Conservation (phyloP, 1,140 invertebrate species). For the Euwallacea similis region DNA sequence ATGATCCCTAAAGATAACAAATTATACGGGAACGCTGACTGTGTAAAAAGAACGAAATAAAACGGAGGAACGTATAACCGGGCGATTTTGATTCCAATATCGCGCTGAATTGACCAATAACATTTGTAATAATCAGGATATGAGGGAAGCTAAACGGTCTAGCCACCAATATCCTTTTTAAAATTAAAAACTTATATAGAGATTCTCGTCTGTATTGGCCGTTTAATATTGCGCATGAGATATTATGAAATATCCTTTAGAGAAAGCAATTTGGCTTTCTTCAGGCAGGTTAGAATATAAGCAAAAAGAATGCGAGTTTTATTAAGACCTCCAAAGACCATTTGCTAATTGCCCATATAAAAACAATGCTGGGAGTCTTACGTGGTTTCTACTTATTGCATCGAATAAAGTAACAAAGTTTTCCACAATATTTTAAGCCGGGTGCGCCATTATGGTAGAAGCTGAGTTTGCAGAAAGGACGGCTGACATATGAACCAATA, state of each 20-base stretch:
- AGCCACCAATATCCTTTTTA: conserved; percentile 35
- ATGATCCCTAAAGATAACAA: conserved; percentile 9
- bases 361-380: too few relatives aligned
- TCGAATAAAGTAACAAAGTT: too few relatives aligned
- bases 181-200: conserved; percentile 29
- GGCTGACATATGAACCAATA: conserved; percentile 34
- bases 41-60: conserved; percentile 19
- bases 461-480: conserved; percentile 22
- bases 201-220: neutral
- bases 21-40: conserved; percentile 20
- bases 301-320: too few relatives aligned
- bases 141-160: conserved; percentile 29
- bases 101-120: conserved; percentile 35
- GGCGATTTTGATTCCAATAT: conserved; percentile 32
- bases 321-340: too few relatives aligned
- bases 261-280: too few relatives aligned
- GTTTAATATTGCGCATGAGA: too few relatives aligned
- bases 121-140: conserved; percentile 37
- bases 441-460: conserved; percentile 17
- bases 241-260: too few relatives aligned
- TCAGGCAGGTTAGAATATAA: too few relatives aligned
- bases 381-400: too few relatives aligned
- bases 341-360: too few relatives aligned
- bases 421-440: conserved; percentile 20
- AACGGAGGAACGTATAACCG: conserved; percentile 14